Evolutionary conservation across 2,888 invertebrate genomes (phyloP), one percentile per base, ranked within the genome.

Genomic region (Ormyrus nitidulus): DNA sequence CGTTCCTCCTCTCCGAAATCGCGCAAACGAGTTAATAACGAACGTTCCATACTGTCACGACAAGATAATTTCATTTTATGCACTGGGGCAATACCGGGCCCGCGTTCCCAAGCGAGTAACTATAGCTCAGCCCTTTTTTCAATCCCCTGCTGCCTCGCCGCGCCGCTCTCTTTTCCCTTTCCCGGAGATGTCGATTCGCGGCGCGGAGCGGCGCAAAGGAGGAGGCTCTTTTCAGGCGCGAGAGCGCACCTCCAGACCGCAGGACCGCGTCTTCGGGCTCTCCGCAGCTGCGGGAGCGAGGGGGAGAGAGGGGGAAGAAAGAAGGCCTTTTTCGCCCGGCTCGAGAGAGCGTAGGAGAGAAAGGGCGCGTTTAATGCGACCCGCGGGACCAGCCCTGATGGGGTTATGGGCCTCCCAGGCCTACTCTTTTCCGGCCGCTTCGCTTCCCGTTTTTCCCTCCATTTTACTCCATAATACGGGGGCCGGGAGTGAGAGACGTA

Each of bases 321-420:
- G 64, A 9, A 61, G 54, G 51, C 49, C 34, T 34, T 34, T 64
- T 74, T 69, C 69, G 72, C 68, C 64, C 58, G n/a, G 51, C 34
- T 34, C 34, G 34, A 34, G 34, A 34, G 34, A 34, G 34, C 34
- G 34, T 59, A 53, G 51, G 69, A 54, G 76, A 58, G 44, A 72
- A 59, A 76, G 68, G 81, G 73, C 62, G 84, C 81, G 81, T 84
- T 87, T 89, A 88, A 90, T 89, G 86, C 85, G 83, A 85, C 90
- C 89, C 89, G 79, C 85, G 90, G 88, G 89, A 89, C 84, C 80
- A 86, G 87, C 90, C 89, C 91, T 92, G 92, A 92, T 92, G 92
- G 92, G 92, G 92, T 92, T 93, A 93, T 92, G 91, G 91, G 91
- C 92, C 92, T 92, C 92, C 83, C 88, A 89, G 92, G 92, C 89